Evolutionary conservation across 1,140 invertebrate species (phyloP).

Genomic region (Plodia interpunctella): DNA sequence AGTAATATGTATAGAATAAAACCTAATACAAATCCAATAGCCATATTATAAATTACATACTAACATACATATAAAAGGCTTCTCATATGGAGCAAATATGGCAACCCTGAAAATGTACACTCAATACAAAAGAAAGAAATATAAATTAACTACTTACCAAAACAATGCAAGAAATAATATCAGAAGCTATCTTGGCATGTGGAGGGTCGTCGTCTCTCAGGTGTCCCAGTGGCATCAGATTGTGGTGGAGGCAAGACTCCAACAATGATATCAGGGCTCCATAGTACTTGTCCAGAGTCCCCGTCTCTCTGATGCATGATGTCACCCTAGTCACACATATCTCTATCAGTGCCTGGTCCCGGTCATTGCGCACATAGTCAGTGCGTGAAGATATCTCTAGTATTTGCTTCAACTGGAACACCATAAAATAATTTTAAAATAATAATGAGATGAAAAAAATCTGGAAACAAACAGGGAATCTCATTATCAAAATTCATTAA

Average conservation of each 20-base stretch:
- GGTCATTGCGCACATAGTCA: conserved; percentile 90
- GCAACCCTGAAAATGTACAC: too few species aligned
- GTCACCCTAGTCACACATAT: conserved; percentile 94
- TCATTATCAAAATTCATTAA: too few species aligned
- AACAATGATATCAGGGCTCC: conserved; percentile 88
- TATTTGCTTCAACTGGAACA: conserved; percentile 82
- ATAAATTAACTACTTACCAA: conserved; percentile 82
- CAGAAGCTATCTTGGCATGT: conserved; percentile 96
- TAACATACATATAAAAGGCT: too few species aligned
- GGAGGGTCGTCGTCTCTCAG: conserved; percentile 92
- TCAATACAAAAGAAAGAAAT: neutral
- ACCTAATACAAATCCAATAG: too few species aligned
- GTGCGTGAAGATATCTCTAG: conserved; percentile 87
- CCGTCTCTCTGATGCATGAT: conserved; percentile 92
- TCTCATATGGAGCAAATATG: too few species aligned
- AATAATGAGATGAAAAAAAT: too few species aligned
- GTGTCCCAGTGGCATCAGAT: conserved; percentile 83
- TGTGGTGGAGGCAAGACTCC: conserved; percentile 92
- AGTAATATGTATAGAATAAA: too few species aligned
- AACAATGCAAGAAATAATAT: conserved; percentile 96
- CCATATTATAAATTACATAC: too few species aligned
- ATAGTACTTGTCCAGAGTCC: conserved; percentile 90
- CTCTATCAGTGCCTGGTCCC: conserved; percentile 95
- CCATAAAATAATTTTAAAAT: conserved; percentile 13
- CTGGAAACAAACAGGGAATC: too few species aligned